A percentile compares a stretch with the other conserved stretches of the same genome.
phyloP scores from a whole-genome alignment of 2,888 invertebrate species.

The Brachyptera putata region DNA sequence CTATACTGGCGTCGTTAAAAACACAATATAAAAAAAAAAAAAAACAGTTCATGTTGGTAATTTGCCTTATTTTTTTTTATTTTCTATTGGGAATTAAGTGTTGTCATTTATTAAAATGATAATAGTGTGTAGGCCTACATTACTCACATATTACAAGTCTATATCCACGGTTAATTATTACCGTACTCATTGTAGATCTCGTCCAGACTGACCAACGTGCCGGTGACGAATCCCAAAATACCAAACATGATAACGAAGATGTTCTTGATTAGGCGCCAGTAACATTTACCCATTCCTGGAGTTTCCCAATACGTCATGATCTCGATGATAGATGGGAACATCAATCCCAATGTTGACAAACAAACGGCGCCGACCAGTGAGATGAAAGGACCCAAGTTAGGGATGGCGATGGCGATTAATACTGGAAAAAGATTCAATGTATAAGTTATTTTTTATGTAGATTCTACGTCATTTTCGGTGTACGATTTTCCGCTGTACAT shows the following conservation, averaged over 20 bases:
- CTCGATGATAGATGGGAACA: slow-evolving; percentile 88
- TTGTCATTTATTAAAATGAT: too few species aligned
- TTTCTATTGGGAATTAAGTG: too few species aligned
- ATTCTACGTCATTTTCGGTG: too few species aligned
- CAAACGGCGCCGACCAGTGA: slow-evolving; percentile 93
- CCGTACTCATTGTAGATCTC: slow-evolving; percentile 54
- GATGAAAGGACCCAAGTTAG: slow-evolving; percentile 87
- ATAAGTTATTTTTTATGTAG: too few species aligned
- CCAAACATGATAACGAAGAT: slow-evolving; percentile 67
- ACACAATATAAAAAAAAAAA: too few species aligned
- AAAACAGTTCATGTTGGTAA: too few species aligned
- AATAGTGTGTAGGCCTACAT: too few species aligned
- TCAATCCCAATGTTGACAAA: slow-evolving; percentile 83
- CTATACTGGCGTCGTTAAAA: too few species aligned
- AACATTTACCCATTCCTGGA: slow-evolving; percentile 64
- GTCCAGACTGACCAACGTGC: slow-evolving; percentile 72
- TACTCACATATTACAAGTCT: too few species aligned
- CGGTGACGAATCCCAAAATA: slow-evolving; percentile 71
- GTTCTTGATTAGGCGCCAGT: slow-evolving; percentile 77
- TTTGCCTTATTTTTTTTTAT: too few species aligned
- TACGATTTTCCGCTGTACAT: too few species aligned
- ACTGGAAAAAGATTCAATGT: slow-evolving; percentile 48
- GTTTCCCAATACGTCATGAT: slow-evolving; percentile 81
- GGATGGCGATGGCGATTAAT: slow-evolving; percentile 75
- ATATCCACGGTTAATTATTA: background rate